These are phyloP conservation scores for Keiferia lycopersicella DNA, from an alignment of 2,888 invertebrate species.

Conservation along the genomic window DNA sequence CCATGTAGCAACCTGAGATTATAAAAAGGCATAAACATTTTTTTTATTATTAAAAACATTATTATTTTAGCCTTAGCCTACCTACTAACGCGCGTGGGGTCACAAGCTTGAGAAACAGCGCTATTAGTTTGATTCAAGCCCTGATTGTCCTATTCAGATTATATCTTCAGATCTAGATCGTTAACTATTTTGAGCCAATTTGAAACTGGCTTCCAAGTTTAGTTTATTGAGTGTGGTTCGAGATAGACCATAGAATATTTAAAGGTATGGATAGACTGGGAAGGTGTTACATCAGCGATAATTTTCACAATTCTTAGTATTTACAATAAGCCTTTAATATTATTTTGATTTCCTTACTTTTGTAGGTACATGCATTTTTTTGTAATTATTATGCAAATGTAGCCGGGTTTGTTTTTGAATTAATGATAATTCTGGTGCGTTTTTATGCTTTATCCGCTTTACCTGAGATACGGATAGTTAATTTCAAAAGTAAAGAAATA, in stretches of 20 bases:
- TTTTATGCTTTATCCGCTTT: no score
- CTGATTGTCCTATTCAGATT: conserved; percentile 53
- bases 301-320: background rate
- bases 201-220: conserved; percentile 55
- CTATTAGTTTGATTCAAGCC: conserved; percentile 8
- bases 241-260: conserved; percentile 4
- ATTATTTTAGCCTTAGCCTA: no score
- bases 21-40: no score
- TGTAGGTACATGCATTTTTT: no score
- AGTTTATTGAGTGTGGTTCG: conserved; percentile 49
- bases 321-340: no score
- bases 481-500: no score
- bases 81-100: background rate
- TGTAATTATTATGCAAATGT: no score
- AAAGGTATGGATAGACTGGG: conserved; percentile 31
- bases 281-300: conserved; percentile 34
- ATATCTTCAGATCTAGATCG: conserved; percentile 51
- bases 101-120: background rate
- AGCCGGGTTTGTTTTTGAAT: no score
- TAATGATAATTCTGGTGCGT: no score
- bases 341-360: background rate
- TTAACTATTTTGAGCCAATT: conserved; percentile 63
- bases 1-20: no score
- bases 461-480: no score
- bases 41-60: no score